phyloP scores from a whole-genome alignment of 2,888 invertebrate genomes.

The Cantharis flavilabris region DNA sequence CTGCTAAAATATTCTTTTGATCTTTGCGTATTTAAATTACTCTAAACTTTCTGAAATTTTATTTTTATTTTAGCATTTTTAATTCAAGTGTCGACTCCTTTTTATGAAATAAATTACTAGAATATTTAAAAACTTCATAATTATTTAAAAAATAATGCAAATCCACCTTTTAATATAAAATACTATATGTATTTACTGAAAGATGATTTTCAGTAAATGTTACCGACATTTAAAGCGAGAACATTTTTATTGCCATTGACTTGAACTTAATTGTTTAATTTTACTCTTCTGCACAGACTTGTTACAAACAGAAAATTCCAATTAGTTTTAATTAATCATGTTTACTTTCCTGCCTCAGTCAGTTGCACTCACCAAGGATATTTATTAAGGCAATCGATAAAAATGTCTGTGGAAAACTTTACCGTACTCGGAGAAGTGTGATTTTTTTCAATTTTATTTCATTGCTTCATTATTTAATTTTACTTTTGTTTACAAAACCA shows the following conservation, averaged over 20 bases:
- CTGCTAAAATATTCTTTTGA: conserved; percentile 3
- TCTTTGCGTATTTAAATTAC: neutral
- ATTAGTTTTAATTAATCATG: conserved; percentile 29
- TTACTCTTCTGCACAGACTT: conserved; percentile 11
- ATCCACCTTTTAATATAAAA: too few relatives aligned
- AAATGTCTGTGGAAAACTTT: conserved; percentile 1
- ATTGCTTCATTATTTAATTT: neutral
- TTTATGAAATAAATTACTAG: neutral
- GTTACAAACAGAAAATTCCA: conserved; percentile 25
- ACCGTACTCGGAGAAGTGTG: neutral
- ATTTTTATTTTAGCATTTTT: neutral
- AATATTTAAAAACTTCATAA: neutral
- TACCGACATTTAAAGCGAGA: neutral
- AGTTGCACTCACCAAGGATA: conserved; percentile 13
- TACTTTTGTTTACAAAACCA: neutral
- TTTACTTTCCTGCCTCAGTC: conserved; percentile 20
- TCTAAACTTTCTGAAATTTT: neutral
- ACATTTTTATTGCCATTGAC: neutral
- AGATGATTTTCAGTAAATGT: neutral
- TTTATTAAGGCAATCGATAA: conserved; percentile 22
- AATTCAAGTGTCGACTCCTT: neutral
- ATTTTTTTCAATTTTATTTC: neutral
- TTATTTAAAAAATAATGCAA: neutral
- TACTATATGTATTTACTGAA: too few relatives aligned
- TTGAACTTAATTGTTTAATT: conserved; percentile 20